A percentile compares a stretch with the other conserved stretches of the same genome.
These are phyloP conservation scores for Amorpha juglandis DNA, from an alignment of 2,888 invertebrate genomes.

Conservation along the genomic window DNA sequence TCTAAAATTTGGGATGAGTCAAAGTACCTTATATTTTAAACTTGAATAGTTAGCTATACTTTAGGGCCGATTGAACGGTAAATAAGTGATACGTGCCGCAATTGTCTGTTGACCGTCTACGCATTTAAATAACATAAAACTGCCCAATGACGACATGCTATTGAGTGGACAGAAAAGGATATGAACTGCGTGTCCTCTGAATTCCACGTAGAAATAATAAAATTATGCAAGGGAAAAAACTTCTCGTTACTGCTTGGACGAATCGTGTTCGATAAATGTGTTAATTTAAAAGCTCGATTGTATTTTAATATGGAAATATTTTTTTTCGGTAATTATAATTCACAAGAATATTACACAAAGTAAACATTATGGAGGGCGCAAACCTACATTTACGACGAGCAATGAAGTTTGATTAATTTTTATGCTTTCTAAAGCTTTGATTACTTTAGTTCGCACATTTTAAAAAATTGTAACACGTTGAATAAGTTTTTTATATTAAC, in stretches of 20 bases:
- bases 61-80: slow-evolving; percentile 14
- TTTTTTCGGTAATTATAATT: not conserved
- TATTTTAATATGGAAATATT: not conserved
- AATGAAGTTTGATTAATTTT: not conserved
- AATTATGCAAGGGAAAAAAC: slow-evolving; percentile 16
- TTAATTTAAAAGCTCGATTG: not conserved
- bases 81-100: slow-evolving; percentile 16
- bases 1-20: not conserved
- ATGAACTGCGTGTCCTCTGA: slow-evolving; percentile 20
- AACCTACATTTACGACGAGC: not conserved
- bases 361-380: not conserved
- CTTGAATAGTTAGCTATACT: slow-evolving; percentile 15
- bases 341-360: not conserved
- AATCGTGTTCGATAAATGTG: not conserved
- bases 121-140: slow-evolving; percentile 25
- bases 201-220: slow-evolving; percentile 23
- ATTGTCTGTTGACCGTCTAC: slow-evolving; percentile 20
- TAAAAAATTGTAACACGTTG: too few relatives aligned
- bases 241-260: not conserved
- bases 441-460: not conserved
- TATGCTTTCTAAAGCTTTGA: slow-evolving; percentile 2
- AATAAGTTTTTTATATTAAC: too few relatives aligned
- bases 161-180: slow-evolving; percentile 23
- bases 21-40: not conserved
- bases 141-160: slow-evolving; percentile 23